phyloP scores from a whole-genome alignment of 2,113 vertebrate genomes.

The Condylura cristata region DNA sequence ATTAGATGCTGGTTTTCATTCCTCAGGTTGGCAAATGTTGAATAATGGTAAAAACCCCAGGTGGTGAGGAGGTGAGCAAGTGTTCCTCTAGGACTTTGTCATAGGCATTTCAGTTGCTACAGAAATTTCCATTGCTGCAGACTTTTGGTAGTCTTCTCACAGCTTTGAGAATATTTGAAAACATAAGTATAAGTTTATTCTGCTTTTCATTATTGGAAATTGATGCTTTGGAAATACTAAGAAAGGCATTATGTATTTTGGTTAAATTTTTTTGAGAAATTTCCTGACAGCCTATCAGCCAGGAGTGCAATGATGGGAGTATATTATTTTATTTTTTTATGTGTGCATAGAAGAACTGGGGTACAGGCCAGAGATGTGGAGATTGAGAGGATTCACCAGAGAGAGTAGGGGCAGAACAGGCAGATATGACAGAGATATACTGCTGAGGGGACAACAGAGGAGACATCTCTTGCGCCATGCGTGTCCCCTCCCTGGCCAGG shows the following conservation, averaged over 20 bases:
- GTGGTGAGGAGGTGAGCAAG: not conserved
- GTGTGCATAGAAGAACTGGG: too few species aligned
- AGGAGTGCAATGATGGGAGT: not conserved
- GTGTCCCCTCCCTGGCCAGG: too few species aligned
- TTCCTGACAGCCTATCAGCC: not conserved
- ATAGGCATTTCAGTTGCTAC: not conserved
- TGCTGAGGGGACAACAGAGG: too few species aligned
- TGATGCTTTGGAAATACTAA: not conserved
- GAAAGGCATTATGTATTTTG: not conserved
- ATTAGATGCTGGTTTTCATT: not conserved
- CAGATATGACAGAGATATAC: too few species aligned
- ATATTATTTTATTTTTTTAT: not conserved
- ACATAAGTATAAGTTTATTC: not conserved
- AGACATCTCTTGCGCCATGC: too few species aligned
- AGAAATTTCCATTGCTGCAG: not conserved
- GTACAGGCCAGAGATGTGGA: too few species aligned
- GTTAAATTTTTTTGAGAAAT: not conserved
- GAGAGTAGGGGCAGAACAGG: too few species aligned
- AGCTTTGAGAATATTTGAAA: not conserved
- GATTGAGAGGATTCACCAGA: too few species aligned
- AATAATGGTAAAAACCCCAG: not conserved
- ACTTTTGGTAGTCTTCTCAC: not conserved
- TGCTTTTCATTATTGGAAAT: not conserved
- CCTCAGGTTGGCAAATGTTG: not conserved
- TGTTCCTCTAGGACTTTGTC: not conserved